These are phyloP conservation scores for Antheraea pernyi DNA, from an alignment of 1,140 invertebrate species.

Conservation along the genomic window DNA sequence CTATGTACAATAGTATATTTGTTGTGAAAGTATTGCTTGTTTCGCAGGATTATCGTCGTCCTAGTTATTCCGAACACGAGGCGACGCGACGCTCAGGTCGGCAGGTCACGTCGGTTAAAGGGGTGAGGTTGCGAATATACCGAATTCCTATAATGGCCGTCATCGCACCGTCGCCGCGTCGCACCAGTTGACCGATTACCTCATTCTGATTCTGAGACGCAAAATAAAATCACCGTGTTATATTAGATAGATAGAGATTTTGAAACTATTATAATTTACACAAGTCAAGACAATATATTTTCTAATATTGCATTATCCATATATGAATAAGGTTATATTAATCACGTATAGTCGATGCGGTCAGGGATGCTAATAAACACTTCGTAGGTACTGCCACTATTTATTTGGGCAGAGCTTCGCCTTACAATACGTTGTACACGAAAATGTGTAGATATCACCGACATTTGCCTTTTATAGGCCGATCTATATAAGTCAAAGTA, in stretches of 20 bases:
- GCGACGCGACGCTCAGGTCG: constrained; percentile 15
- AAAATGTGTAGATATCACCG: no score
- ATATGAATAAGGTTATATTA: no score
- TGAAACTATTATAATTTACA: background rate
- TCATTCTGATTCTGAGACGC: constrained; percentile 21
- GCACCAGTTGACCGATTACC: constrained; percentile 30
- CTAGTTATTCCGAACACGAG: constrained; percentile 31
- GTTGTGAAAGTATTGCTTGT: background rate
- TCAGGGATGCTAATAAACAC: no score
- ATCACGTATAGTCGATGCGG: no score
- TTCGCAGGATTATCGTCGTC: background rate
- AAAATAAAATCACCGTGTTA: background rate
- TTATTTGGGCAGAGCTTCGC: no score
- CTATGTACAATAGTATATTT: background rate
- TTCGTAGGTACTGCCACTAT: no score
- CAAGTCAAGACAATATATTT: no score
- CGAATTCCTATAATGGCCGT: constrained; percentile 52
- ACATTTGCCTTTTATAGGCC: no score
- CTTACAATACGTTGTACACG: no score
- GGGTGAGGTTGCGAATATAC: constrained; percentile 40
- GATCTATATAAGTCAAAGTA: no score
- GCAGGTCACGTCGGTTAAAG: constrained; percentile 53
- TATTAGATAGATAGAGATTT: background rate
- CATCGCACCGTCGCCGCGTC: constrained; percentile 38
- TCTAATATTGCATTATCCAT: no score